These are phyloP conservation scores for Periophthalmus modestus DNA, from an alignment of 2,113 vertebrate genomes.

Conservation along the genomic window DNA sequence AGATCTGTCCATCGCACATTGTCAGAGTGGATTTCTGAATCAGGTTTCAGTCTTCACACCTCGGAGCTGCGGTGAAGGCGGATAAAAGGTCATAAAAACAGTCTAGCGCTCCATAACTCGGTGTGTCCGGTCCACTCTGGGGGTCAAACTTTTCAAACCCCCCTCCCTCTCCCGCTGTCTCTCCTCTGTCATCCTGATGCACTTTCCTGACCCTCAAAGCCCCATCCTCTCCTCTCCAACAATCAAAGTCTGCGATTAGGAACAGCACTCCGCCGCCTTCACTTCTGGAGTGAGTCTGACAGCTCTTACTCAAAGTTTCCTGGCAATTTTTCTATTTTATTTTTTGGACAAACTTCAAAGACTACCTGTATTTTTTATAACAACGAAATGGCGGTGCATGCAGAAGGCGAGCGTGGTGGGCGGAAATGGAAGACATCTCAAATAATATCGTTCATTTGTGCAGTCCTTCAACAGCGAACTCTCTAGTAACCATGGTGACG, in stretches of 20 bases:
- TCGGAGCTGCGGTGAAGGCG: neutral
- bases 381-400: neutral
- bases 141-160: neutral
- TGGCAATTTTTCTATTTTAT: neutral
- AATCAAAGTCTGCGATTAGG: conserved; percentile 5
- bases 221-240: neutral
- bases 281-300: neutral
- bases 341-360: neutral
- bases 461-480: neutral
- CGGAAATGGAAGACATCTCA: neutral
- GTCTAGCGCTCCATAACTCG: neutral
- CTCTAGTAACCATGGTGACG: neutral
- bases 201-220: neutral
- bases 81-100: neutral
- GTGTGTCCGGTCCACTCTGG: neutral
- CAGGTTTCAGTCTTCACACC: neutral
- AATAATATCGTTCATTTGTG: neutral
- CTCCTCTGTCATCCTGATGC: neutral
- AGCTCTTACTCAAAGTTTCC: neutral
- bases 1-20: neutral
- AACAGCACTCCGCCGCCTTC: neutral
- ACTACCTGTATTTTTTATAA: neutral
- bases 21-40: neutral
- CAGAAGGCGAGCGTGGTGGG: neutral
- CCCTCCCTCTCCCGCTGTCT: neutral